These are phyloP conservation scores for Hylomyscus alleni DNA, from an alignment of 2,797 vertebrate genomes.

Conservation along the genomic window DNA sequence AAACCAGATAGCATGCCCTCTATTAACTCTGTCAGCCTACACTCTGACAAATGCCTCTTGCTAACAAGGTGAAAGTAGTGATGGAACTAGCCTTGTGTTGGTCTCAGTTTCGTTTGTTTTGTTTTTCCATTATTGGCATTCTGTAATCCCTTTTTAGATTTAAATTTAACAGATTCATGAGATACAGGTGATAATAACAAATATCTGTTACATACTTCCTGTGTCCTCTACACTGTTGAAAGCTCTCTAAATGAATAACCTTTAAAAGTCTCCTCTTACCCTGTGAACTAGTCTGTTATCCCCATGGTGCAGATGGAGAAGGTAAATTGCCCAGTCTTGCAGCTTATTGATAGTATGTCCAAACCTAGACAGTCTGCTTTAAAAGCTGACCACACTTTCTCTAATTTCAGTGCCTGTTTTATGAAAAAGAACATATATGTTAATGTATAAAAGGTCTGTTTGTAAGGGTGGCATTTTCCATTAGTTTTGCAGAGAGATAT, in stretches of 20 bases:
- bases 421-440: constrained; percentile 23
- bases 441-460: constrained; percentile 12
- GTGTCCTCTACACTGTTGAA: not conserved
- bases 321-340: not conserved
- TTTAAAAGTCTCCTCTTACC: not conserved
- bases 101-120: not conserved
- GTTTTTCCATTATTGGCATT: constrained; percentile 58
- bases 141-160: constrained; percentile 47
- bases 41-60: constrained; percentile 82
- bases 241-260: constrained; percentile 44
- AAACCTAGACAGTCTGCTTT: constrained; percentile 9
- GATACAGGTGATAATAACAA: not conserved
- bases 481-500: constrained; percentile 18
- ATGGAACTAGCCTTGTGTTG: constrained; percentile 48
- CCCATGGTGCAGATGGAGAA: not conserved
- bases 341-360: not conserved
- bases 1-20: constrained; percentile 89
- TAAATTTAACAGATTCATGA: constrained; percentile 58
- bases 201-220: constrained; percentile 46
- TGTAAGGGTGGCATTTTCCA: not conserved
- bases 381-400: constrained; percentile 34
- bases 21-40: constrained; percentile 89
- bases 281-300: not conserved
- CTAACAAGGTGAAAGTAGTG: constrained; percentile 79
- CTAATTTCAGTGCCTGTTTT: constrained; percentile 46